Base-by-base conservation (phyloP, 2,113 vertebrate species). In the Toxotes chatareus region DNA sequence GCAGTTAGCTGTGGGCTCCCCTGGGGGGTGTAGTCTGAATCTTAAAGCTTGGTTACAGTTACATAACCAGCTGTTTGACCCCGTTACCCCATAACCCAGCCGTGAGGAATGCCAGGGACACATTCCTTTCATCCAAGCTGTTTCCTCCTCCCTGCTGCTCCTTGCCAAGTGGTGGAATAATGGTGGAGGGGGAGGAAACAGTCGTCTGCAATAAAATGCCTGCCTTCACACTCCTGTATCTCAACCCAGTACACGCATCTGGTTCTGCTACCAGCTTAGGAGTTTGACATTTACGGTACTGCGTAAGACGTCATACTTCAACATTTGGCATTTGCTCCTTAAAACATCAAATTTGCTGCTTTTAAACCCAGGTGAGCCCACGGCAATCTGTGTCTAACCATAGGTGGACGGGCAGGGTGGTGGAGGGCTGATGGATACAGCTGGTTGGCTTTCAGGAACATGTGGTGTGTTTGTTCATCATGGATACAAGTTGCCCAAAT, bases 51-150 rank as follows among this genome's bases (percentile, higher is more conserved):
- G 23, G 49, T 40, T 53, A 53, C 44, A 31, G 77, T 86, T 88
- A 79, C 69, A 81, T 84, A 79, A 87, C 31, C 76, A 74, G 44
- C 73, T 74, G 65, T 76, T 70, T 82, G 73, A 82, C 76, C 78
- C 61, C 4, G 16, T 79, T 74, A 66, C 73, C 80, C 73, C 60
- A 57, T 82, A 73, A 82, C 74, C 56, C 64, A 71, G 73, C 31
- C 55, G 0, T 46, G 40, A 73, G 55, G 46, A 61, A 64, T 76
- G 69, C 84, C 60, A 76, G 49, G 55, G 53, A 79, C 10, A 3
- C 32, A 88, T 82, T 88, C 74, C 72, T 51, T 80, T 83, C 38
- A 76, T 67, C 51, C 65, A 47, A 59, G 68, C 76, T 27, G 59
- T 80, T 74, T 81, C 67, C 61, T 78, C 47, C 71, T 53, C n/a